Evolutionary conservation across 2,888 invertebrate species (phyloP), one percentile per base, ranked within the genome.

Genomic region (Phlogophora meticulosa): DNA sequence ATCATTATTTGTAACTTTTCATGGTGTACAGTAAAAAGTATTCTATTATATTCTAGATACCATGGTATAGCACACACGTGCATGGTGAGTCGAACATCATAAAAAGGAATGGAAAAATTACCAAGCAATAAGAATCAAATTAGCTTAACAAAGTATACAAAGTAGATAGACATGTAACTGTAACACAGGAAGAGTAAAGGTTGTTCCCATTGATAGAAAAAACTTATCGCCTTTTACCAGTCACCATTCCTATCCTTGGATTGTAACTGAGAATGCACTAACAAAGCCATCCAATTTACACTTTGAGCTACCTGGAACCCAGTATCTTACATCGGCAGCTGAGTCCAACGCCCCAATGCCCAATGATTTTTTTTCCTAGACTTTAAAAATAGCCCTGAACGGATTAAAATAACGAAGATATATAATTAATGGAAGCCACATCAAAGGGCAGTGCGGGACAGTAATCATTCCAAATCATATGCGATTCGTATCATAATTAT

Each of bases 381-480:
- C 7, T 24, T 52, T 15, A 15, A 40, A 65, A 65, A 71, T 36
- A 52, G 1, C 22, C 11, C 13, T 9, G 0, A 43, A 48, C 52
- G 17, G 11, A 5, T 56, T 22, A 56, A 49, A 57, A 17, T 0
- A 42, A 49, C 22, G 2, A 45, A 74, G n/a, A 36, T 32, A 43
- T 40, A 36, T 59, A 28, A 64, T 60, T 57, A 56, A 34, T 62
- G 17, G 36, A 57, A 52, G 32, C 61, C 57, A 36, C 71, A 64
- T 60, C 56, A 74, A 64, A 65, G 55, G 36, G 22, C 38, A 38
- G 20, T 22, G 34, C 5, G 42, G 52, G 28, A 28, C 46, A 43
- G 59, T 62, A 45, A 72, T 62, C 34, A 66, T 56, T 61, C 57
- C 38, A 56, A 63, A 64, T 74, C 55, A 68, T 75, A 75, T 69